Base-by-base conservation (phyloP, 2,888 invertebrate species). In the Chydorus sphaericus region DNA sequence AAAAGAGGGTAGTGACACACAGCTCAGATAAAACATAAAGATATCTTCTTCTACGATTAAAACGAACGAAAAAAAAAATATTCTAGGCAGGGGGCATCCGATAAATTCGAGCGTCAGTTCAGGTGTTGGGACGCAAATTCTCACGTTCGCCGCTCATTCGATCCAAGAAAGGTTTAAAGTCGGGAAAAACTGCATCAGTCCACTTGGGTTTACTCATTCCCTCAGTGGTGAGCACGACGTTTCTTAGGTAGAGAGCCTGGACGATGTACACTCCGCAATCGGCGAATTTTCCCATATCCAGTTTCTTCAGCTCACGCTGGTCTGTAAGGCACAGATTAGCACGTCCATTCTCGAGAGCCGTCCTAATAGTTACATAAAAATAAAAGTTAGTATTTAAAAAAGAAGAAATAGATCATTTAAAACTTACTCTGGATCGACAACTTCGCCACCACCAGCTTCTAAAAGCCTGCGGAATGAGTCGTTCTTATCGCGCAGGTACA, bases 361-460 rank as follows among this genome's bases (percentile, higher is more conserved):
- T 26, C 4, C 50, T 30, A 50, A 4, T n/a, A 50, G 16, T 29
- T n/a, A 16, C 11, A 10, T n/a, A 6, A 26, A n/a, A 48, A 48
- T 3, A 26, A 11, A n/a, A 7, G 3, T 28, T 48, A 26, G 3
- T 11, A 18, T 8, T 48, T 18, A 48, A 7, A 16, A 20, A 4
- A 4, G 7, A 29, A 3, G 10, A 50, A 54, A 29, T 39, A 39
- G 58, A 30, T 7, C 58, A 53, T 37, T 56, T 29, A 30, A 55
- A 59, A 69, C 73, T 69, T 63, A 81, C 80, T 72, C 73, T 1
- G 74, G 73, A 31, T 78, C 74, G 0, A 83, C 69, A 26, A 87
- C 79, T 1, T 65, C 65, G 0, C 88, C 91, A 0, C 80, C 85
- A 0, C 92, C 92, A 0, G 88, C 86, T 55, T 74, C 73, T 37